Conservation (phyloP, 2,113 vertebrate genomes). For the Meles meles region DNA sequence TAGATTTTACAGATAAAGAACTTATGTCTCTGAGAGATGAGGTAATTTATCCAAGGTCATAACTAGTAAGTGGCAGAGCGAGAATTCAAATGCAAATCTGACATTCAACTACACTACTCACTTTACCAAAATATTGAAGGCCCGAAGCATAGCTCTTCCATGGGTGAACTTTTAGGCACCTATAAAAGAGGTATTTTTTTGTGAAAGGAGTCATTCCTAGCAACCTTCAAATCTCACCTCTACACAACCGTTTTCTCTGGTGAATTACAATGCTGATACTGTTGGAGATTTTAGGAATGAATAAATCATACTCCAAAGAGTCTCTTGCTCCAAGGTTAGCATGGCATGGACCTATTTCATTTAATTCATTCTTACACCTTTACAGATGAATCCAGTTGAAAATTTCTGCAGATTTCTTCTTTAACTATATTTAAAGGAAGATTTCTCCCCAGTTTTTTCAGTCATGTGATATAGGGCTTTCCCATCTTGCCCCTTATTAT, state of each 20-base stretch:
- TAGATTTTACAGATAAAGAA: not conserved
- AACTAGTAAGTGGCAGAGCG: not conserved
- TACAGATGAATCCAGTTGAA: not conserved
- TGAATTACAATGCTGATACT: not conserved
- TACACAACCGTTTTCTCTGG: not conserved
- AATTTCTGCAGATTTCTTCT: not conserved
- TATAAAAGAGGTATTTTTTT: not conserved
- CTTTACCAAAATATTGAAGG: not conserved
- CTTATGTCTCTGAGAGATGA: not conserved
- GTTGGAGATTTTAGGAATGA: not conserved
- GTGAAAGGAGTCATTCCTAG: not conserved
- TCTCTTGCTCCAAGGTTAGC: not conserved
- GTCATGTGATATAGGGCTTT: not conserved
- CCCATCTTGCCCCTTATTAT: not conserved
- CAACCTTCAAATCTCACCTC: not conserved
- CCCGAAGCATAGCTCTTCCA: not conserved
- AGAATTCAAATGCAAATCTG: not conserved
- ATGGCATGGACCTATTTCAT: not conserved
- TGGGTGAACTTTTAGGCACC: not conserved
- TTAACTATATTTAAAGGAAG: not conserved
- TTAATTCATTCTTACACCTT: slow-evolving; percentile 1
- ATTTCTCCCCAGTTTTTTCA: not conserved
- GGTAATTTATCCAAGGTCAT: not conserved
- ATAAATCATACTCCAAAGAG: not conserved
- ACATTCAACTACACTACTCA: not conserved